Evolutionary conservation across 2,113 vertebrate genomes (phyloP), one percentile per base, ranked within the genome.

Genomic region (Butorides virescens): DNA sequence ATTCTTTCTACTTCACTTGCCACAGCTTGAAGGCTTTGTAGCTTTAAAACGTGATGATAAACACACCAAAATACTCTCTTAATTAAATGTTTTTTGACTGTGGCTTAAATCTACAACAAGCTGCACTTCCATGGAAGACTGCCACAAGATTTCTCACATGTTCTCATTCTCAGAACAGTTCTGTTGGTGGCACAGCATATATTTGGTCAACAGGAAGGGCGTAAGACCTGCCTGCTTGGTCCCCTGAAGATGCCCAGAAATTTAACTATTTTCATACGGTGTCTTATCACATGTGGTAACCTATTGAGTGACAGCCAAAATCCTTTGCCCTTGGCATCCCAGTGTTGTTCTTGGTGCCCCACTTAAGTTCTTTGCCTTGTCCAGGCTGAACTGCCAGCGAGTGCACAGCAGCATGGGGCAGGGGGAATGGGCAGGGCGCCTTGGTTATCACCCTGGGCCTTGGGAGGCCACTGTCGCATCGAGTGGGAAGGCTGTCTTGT

Each of bases 401-500:
- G 32, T 2, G 3, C 55, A 7, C 2, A 21, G 53, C 49, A 67
- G 62, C 53, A 4, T 37, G 30, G 16, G n/a, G 26, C 67, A 65
- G 44, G 15, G 56, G n/a, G n/a, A 76, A 26, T 22, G 79, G 42
- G 26, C 32, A 78, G 42, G 22, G n/a, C 4, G 2, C 46, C 39
- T 46, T 68, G 32, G 11, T 83, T 65, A 25, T 87, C 30, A 58
- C 21, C 3, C 21, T 2, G 7, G 39, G 61, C 27, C 15, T 42
- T 79, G 52, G 46, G 36, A 79, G 21, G 37, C 50, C 63, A 26
- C 29, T 1, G 0, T 63, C 2, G 0, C 36, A 17, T 19, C 0
- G 5, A 27, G 20, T 32, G 19, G 58, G 62, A 42, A 86, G 25
- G 26, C 32, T 17, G 7, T 36, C 74, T 68, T 39, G 4, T 63